Percentiles rank a stretch among this genome's conserved stretches.
Conservation (phyloP, 1,140 invertebrate species). For the Cheumatopsyche charites region DNA sequence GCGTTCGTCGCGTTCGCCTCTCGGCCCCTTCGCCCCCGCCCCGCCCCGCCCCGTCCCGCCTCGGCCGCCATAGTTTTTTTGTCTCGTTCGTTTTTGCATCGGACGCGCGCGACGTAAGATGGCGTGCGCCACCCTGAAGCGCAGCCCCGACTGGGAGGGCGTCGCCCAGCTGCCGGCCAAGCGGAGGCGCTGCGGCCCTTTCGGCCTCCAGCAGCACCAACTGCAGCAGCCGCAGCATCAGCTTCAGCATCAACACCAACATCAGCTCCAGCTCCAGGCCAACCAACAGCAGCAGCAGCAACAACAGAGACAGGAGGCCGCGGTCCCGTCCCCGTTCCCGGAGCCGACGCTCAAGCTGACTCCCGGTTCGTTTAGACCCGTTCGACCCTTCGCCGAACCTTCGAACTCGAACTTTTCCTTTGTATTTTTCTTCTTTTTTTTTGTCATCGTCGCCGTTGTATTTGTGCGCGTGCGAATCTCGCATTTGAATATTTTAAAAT, state of each 20-base stretch:
- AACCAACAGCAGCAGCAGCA: constrained; percentile 5
- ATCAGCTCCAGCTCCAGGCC: neutral
- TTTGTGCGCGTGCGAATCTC: neutral
- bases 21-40: neutral
- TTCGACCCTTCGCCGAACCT: neutral
- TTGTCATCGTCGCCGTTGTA: neutral
- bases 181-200: constrained; percentile 84
- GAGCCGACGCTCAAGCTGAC: constrained; percentile 60
- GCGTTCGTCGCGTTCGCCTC: neutral
- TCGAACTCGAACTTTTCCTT: no score
- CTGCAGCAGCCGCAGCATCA: constrained; percentile 68
- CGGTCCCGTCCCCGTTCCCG: constrained; percentile 70
- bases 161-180: constrained; percentile 82
- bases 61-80: neutral
- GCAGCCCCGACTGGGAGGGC: constrained; percentile 91
- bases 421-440: neutral
- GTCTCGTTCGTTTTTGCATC: neutral
- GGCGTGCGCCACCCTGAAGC: constrained; percentile 95
- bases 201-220: no score
- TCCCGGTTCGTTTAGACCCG: constrained; percentile 9
- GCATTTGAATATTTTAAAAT: no score
- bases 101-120: constrained; percentile 58
- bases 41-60: constrained; percentile 1
- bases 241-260: constrained; percentile 62
- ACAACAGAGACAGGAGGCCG: neutral